phyloP scores from a whole-genome alignment of 37 sponge, comb jelly and placozoan genomes.

The Theonella swinhoei region DNA sequence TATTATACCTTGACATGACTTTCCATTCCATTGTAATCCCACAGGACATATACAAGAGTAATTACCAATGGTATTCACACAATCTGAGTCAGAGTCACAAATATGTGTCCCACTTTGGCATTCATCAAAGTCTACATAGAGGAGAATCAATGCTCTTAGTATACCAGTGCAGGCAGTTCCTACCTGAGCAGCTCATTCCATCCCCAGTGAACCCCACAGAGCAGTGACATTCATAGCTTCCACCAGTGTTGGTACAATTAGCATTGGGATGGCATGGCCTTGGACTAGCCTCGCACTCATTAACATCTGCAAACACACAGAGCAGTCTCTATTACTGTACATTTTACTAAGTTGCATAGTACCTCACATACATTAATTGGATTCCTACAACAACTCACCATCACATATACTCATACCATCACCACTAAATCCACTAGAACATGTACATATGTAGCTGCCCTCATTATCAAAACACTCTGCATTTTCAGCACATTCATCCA shows the following conservation, averaged over 20 bases:
- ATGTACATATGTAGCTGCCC: neutral
- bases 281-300: neutral
- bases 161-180: too few relatives aligned
- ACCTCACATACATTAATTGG: neutral
- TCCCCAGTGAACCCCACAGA: neutral
- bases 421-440: neutral
- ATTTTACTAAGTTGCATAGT: neutral
- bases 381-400: neutral
- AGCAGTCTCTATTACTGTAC: too few relatives aligned
- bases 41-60: neutral
- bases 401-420: neutral
- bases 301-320: neutral
- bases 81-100: neutral
- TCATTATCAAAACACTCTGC: neutral
- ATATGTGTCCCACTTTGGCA: neutral
- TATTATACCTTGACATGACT: neutral
- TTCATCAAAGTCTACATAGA: conserved; percentile 4
- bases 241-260: neutral
- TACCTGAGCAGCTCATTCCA: neutral
- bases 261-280: neutral
- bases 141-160: neutral
- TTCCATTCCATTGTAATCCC: neutral
- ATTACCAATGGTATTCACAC: conserved; percentile 3
- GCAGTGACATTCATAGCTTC: conserved; percentile 3
- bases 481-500: neutral